Conservation (phyloP, 1,140 invertebrate species). For the Fopius arisanus region DNA sequence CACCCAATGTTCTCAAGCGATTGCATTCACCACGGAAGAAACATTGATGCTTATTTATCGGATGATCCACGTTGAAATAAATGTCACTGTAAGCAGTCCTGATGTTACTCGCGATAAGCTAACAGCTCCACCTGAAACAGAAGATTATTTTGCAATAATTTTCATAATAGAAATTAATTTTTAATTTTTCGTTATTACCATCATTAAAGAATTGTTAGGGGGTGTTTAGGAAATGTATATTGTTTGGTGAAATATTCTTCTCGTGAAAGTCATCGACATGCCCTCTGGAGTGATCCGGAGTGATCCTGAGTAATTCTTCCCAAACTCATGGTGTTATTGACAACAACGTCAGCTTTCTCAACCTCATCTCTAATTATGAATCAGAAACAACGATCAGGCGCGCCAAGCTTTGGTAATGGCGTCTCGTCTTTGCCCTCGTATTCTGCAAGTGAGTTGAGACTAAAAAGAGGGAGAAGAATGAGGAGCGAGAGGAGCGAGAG, state of each 20-base stretch:
- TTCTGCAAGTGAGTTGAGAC: neutral
- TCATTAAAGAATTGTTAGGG: too few relatives aligned
- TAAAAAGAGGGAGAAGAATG: neutral
- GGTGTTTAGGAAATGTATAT: too few relatives aligned
- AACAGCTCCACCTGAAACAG: slow-evolving; percentile 41
- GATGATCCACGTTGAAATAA: slow-evolving; percentile 49
- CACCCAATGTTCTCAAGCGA: slow-evolving; percentile 27
- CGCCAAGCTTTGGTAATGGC: slow-evolving; percentile 21
- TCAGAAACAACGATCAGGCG: slow-evolving; percentile 53
- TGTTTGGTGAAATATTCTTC: too few relatives aligned
- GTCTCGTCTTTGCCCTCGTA: neutral
- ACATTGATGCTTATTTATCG: slow-evolving; percentile 42
- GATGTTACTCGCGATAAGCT: slow-evolving; percentile 35
- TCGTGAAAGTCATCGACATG: too few relatives aligned
- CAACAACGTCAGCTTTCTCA: too few relatives aligned
- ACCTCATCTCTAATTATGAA: slow-evolving; percentile 62
- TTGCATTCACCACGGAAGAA: slow-evolving; percentile 18
- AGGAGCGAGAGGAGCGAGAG: neutral
- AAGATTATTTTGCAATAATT: slow-evolving; percentile 22
- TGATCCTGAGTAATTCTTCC: too few relatives aligned
- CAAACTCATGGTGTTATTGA: too few relatives aligned
- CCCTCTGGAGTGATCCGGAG: too few relatives aligned
- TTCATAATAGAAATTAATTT: neutral
- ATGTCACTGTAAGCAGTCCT: slow-evolving; percentile 40
- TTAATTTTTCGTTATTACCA: too few relatives aligned